A percentile compares a stretch with the other conserved stretches of the same genome.
Evolutionary conservation across 2,113 vertebrate species (phyloP).

Genomic region (Tragulus kanchil): DNA sequence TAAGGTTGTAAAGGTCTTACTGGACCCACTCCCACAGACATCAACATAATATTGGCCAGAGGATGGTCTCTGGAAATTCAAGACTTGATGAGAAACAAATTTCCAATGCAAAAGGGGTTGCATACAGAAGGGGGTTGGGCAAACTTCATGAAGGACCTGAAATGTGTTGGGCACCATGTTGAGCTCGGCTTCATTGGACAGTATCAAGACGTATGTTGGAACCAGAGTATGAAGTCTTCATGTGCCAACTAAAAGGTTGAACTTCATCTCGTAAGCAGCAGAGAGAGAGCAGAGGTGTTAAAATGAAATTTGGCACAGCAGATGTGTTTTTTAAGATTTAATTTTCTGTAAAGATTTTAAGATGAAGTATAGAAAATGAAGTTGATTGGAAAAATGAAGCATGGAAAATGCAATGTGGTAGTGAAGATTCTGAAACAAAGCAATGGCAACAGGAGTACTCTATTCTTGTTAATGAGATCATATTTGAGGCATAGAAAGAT

Average conservation of each 20-base stretch:
- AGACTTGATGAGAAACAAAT: too few relatives aligned
- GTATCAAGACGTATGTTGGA: background rate
- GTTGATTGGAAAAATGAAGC: constrained; percentile 37
- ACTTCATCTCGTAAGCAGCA: constrained; percentile 4
- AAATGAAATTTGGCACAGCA: constrained; percentile 45
- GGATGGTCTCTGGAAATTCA: too few relatives aligned
- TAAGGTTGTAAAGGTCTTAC: too few relatives aligned
- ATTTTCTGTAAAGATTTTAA: constrained; percentile 49
- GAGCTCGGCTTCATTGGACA: background rate
- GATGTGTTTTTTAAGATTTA: constrained; percentile 33
- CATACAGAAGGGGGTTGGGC: too few relatives aligned
- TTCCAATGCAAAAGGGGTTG: too few relatives aligned
- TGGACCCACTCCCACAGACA: too few relatives aligned
- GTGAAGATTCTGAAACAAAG: constrained; percentile 39
- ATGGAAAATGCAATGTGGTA: constrained; percentile 4
- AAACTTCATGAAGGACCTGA: background rate
- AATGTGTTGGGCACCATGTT: background rate
- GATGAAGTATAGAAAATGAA: constrained; percentile 33
- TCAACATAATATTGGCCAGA: too few relatives aligned
- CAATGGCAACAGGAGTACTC: background rate
- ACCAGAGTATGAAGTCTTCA: background rate
- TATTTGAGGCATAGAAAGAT: background rate
- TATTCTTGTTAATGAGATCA: background rate
- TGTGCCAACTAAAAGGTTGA: constrained; percentile 1
- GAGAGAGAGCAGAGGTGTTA: background rate